These are phyloP conservation scores for Cryptotis parvus DNA, from an alignment of 2,113 vertebrate species.

Conservation along the genomic window DNA sequence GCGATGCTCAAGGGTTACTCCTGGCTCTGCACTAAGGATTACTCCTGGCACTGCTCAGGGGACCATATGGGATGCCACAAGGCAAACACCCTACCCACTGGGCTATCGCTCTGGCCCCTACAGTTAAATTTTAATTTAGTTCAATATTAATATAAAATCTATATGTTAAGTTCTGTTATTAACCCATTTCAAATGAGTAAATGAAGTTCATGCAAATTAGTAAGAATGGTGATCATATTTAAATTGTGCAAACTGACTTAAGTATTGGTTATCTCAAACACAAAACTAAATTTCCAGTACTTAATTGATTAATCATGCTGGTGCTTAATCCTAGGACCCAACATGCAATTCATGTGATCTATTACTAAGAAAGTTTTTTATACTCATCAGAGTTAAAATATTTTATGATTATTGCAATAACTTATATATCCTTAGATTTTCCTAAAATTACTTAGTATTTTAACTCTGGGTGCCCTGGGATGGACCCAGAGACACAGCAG, in stretches of 20 bases:
- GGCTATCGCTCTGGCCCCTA: too few species aligned
- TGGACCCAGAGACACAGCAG: too few species aligned
- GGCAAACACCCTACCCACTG: too few species aligned
- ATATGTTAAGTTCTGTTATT: not conserved
- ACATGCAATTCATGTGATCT: too few species aligned
- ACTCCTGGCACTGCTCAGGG: too few species aligned
- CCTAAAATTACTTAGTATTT: conserved; percentile 50
- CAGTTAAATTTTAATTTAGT: conserved; percentile 16
- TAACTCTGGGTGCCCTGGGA: too few species aligned
- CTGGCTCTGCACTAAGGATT: too few species aligned
- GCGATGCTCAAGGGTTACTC: too few species aligned
- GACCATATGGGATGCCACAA: too few species aligned
- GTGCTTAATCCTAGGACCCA: too few species aligned
- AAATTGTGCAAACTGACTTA: not conserved
- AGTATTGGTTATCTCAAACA: not conserved
- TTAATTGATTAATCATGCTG: not conserved
- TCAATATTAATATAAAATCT: not conserved
- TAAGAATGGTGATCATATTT: not conserved
- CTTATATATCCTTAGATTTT: not conserved
- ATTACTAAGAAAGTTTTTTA: too few species aligned
- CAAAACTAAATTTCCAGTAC: conserved; percentile 3
- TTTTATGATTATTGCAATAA: conserved; percentile 38
- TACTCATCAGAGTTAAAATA: conserved; percentile 2
- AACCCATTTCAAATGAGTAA: not conserved
- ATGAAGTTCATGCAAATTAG: not conserved